Base-by-base conservation (phyloP, 64 coral and sea anemone genomes). In the Astreopora myriophthalma region DNA sequence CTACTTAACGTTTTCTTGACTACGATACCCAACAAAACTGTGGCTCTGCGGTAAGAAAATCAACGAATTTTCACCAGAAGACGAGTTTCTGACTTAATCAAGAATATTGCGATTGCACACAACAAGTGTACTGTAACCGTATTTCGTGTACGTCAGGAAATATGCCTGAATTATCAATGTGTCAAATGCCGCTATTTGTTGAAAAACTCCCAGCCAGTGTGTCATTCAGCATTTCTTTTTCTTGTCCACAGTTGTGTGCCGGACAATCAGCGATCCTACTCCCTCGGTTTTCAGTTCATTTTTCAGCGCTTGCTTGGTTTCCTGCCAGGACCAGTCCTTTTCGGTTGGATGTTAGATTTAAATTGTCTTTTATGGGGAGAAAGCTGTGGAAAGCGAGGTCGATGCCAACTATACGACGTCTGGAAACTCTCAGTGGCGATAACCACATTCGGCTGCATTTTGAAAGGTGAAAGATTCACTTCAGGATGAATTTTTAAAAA, bases 211-310 rank as follows among this genome's bases (percentile, higher is more conserved):
- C n/a, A n/a, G n/a, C n/a, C n/a, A n/a, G n/a, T n/a, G n/a, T 38
- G 1, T 48, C 40, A 23, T 11, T 48, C 70, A 19, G 5, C 12
- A 19, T 12, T 8, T 1, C 13, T 37, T 7, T 83, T 63, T 64
- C 26, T 31, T 83, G 8, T 64, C 48, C n/a, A 1, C 55, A 92
- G 90, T 10, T 92, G 67, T 24, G 90, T 92, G 22, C 69, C 90
- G 14, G 34, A 92, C 34, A 92, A 85, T 85, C 81, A 73, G 14
- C 69, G 90, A 40, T 71, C 80, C 24, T 92, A 62, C 32, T 82
- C 69, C 12, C 73, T 92, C 9, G 90, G 79, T 2, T 74, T 92
- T 20, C 90, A 92, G 55, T 92, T 92, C 25, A 71, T 92, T 14
- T 86, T 92, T 8, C 24, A 80, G 34, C 90, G 90, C 8, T 4